A percentile compares a stretch with the other conserved stretches of the same genome.
These are phyloP conservation scores for Heliocidaris erythrogramma DNA, from an alignment of 35 echinoderm and acorn worm genomes.

Conservation along the genomic window DNA sequence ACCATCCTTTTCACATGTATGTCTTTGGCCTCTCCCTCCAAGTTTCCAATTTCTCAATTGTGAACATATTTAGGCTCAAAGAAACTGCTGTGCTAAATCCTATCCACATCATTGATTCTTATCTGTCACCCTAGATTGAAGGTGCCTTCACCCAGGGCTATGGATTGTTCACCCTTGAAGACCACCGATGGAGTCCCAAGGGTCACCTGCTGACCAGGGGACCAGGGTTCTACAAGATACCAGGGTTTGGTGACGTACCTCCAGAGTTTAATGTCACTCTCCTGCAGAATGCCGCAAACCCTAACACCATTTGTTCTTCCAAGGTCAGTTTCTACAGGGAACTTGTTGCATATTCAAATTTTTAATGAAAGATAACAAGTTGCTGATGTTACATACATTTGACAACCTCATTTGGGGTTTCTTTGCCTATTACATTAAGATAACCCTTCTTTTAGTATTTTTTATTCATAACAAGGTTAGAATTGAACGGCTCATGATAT, in stretches of 20 bases:
- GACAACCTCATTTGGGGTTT: too few relatives aligned
- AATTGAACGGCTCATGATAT: too few relatives aligned
- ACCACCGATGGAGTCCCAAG: conserved; percentile 65
- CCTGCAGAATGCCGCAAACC: conserved; percentile 63
- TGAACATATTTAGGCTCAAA: too few relatives aligned
- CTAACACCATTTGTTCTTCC: conserved; percentile 69
- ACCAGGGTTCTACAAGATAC: conserved; percentile 91
- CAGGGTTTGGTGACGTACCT: conserved; percentile 76
- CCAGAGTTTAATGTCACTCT: conserved; percentile 79
- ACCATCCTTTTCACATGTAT: too few relatives aligned
- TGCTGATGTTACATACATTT: too few relatives aligned
- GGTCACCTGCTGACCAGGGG: conserved; percentile 90
- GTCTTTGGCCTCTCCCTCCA: too few relatives aligned
- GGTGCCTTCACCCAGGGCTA: conserved; percentile 90
- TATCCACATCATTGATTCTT: neutral
- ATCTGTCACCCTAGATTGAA: conserved; percentile 68
- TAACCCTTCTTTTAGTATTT: too few relatives aligned
- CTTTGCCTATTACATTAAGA: too few relatives aligned
- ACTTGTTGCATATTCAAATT: too few relatives aligned
- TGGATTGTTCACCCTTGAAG: conserved; percentile 76
- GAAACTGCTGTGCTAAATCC: neutral
- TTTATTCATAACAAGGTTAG: too few relatives aligned
- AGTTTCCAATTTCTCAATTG: too few relatives aligned
- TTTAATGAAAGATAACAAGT: too few relatives aligned
- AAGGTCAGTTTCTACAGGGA: conserved; percentile 62